Base-by-base conservation (phyloP, 1,140 invertebrate genomes). In the Bombus pyrosoma region DNA sequence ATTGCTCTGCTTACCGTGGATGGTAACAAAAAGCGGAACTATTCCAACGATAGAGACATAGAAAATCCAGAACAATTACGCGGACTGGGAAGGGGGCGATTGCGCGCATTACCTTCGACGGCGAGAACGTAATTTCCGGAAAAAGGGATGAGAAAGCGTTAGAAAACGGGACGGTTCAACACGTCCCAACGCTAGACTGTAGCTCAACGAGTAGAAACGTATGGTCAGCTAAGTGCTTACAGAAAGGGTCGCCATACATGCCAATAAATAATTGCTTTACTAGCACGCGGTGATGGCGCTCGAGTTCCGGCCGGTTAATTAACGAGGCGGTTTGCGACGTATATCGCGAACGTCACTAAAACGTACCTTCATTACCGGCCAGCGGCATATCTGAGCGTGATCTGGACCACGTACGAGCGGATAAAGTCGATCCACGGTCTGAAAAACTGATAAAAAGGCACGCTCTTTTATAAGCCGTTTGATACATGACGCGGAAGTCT, bases 241-340 rank as follows among this genome's bases (percentile, higher is more conserved):
- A 77, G 74, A 87, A 90, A 85, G 66, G 71, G 69, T 90, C 75
- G 86, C 62, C n/a, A 75, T 81, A 79, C 66, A 75, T 64, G 68
- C 71, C 84, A 81, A 90, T 88, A 90, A 90, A 90, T 90, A 90
- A 90, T 90, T 83, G 83, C 72, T 75, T 32, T 43, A 73, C 71
- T 81, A 80, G 74, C 83, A 41, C 62, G 64, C 47, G 41, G 59
- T 59, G 83, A 79, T 81, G 89, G 81, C 69, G 86, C 76, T 89
- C 66, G 83, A 83, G 66, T 83, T 88, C 87, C 84, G 87, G 85
- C 76, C 79, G 80, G 81, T 92, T 92, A 92, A 92, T 93, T 92
- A 93, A 91, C 90, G 89, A 92, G 89, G 77, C 83, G 85, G 90
- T 91, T 82, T 76, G 62, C 81, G 87, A 72, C 87, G 79, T 86